phyloP scores from a whole-genome alignment of 2,797 vertebrate species.

The Malacoctenus gilli region DNA sequence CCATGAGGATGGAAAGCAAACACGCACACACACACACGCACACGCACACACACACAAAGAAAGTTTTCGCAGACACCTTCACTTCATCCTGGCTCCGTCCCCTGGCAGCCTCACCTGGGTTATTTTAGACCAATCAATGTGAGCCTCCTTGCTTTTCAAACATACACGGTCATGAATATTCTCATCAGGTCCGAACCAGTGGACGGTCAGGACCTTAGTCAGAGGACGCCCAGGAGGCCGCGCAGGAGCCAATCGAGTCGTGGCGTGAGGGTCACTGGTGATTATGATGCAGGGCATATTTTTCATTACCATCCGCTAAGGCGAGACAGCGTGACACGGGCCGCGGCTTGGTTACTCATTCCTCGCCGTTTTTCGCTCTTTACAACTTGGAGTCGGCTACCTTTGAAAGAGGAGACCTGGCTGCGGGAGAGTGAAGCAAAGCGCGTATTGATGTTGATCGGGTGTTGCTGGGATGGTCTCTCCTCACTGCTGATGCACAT shows the following conservation, averaged over 20 bases:
- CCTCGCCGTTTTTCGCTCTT: slow-evolving; percentile 25
- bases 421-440: slow-evolving; percentile 2
- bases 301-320: slow-evolving; percentile 66
- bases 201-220: slow-evolving; percentile 66
- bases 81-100: slow-evolving; percentile 8
- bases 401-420: slow-evolving; percentile 28
- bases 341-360: slow-evolving; percentile 57
- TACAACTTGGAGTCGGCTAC: slow-evolving; percentile 26
- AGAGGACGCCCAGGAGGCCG: slow-evolving; percentile 64
- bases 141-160: slow-evolving; percentile 47
- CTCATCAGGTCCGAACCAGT: slow-evolving; percentile 56
- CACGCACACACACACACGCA: slow-evolving; percentile 1
- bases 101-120: slow-evolving; percentile 29
- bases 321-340: slow-evolving; percentile 54
- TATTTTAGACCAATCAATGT: slow-evolving; percentile 61
- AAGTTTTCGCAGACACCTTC: slow-evolving; percentile 10
- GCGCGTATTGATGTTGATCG: slow-evolving; percentile 1
- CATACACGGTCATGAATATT: slow-evolving; percentile 72
- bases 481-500: no score
- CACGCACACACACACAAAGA: background rate
- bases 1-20: slow-evolving; percentile 7
- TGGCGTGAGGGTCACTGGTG: slow-evolving; percentile 60
- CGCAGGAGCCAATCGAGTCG: slow-evolving; percentile 66
- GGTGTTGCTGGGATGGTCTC: no score
- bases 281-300: slow-evolving; percentile 72